phyloP scores from a whole-genome alignment of 2,888 invertebrate species.

The Philaethria dido region DNA sequence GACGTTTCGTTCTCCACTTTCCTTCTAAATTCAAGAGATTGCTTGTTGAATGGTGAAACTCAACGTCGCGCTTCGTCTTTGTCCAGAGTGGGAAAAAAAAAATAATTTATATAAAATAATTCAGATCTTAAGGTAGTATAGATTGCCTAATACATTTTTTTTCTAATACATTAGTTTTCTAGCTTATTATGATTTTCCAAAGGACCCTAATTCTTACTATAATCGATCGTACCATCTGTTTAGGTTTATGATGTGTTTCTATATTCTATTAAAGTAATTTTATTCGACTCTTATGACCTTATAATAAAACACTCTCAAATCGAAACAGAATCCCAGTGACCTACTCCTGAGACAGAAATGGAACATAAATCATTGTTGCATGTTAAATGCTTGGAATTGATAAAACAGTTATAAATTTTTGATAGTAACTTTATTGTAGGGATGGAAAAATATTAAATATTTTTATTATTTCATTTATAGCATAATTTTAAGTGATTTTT shows the following conservation, averaged over 20 bases:
- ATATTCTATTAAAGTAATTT: conserved; percentile 20
- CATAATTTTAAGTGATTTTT: too few species aligned
- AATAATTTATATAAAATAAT: too few species aligned
- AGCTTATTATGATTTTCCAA: neutral
- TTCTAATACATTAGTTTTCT: neutral
- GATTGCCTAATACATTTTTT: too few species aligned
- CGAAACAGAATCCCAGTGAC: conserved; percentile 28
- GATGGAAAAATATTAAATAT: too few species aligned
- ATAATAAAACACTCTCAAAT: conserved; percentile 27
- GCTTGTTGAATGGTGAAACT: too few species aligned
- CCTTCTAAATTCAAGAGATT: too few species aligned
- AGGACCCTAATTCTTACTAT: conserved; percentile 22
- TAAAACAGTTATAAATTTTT: neutral
- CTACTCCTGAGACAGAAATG: conserved; percentile 23
- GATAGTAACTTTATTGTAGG: too few species aligned
- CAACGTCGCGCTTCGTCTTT: too few species aligned
- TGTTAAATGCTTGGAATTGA: neutral
- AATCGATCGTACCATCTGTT: conserved; percentile 24
- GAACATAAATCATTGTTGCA: conserved; percentile 20
- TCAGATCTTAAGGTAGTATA: too few species aligned
- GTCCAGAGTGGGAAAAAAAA: too few species aligned
- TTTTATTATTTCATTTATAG: too few species aligned
- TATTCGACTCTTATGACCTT: conserved; percentile 30
- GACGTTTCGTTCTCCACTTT: too few species aligned
- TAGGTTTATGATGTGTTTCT: conserved; percentile 19